Evolutionary conservation across 1,140 invertebrate genomes (phyloP).

Genomic region (Drosophila aff.): DNA sequence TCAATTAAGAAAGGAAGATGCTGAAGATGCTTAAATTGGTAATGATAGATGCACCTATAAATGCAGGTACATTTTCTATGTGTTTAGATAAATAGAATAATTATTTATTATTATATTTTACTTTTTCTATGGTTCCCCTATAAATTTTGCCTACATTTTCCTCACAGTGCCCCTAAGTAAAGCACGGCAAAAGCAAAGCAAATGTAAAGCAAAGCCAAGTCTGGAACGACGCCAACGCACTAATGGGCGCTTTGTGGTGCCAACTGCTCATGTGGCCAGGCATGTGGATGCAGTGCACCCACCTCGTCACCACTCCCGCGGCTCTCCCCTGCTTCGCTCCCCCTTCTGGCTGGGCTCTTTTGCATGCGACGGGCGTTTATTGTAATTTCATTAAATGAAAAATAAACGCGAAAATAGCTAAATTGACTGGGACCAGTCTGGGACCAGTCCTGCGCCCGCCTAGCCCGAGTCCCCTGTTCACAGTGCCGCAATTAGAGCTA

Average conservation of each 20-base stretch:
- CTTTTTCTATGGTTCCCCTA: rapidly evolving
- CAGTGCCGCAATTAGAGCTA: conserved; percentile 73
- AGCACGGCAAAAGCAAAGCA: conserved; percentile 29
- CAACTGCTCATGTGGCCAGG: conserved; percentile 60
- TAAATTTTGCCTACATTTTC: not conserved
- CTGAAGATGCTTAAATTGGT: not conserved
- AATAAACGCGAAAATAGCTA: conserved; percentile 73
- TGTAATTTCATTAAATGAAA: conserved; percentile 82
- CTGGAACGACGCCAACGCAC: conserved; percentile 69
- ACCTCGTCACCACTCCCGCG: not conserved
- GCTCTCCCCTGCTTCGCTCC: not conserved
- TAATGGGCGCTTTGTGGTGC: conserved; percentile 67
- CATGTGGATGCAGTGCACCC: conserved; percentile 42
- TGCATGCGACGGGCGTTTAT: conserved; percentile 74
- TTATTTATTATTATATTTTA: no score
- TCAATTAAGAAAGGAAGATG: not conserved
- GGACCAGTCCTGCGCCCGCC: conserved; percentile 7
- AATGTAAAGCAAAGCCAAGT: conserved; percentile 16
- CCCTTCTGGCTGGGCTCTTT: conserved; percentile 21
- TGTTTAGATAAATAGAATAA: not conserved
- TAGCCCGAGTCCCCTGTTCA: conserved; percentile 17
- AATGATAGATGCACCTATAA: not conserved
- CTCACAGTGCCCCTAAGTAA: conserved; percentile 24
- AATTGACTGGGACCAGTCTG: conserved; percentile 48
- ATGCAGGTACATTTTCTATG: no score